phyloP scores from a whole-genome alignment of 2,888 invertebrate genomes.

The Heteropelma amictum region DNA sequence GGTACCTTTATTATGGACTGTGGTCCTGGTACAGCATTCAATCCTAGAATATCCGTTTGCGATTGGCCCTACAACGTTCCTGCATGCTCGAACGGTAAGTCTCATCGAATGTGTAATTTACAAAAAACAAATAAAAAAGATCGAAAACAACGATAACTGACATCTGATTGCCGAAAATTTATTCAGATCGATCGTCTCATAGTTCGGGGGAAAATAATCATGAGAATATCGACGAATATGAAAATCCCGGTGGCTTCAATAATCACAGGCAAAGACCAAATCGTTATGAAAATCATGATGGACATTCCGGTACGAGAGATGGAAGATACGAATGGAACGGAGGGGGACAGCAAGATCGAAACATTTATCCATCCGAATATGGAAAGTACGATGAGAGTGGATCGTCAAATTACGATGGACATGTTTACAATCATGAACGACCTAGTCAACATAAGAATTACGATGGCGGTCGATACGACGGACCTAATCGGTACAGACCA shows the following conservation, averaged over 20 bases:
- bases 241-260: background rate
- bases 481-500: too few species aligned
- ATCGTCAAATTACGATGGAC: background rate
- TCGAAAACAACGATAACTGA: background rate
- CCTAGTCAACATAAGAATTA: too few species aligned
- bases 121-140: background rate
- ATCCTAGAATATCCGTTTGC: constrained; percentile 73
- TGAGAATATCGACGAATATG: background rate
- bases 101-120: background rate
- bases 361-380: background rate
- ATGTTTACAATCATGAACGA: background rate
- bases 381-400: constrained; percentile 8
- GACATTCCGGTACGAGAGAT: constrained; percentile 11
- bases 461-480: too few species aligned
- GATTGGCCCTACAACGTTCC: constrained; percentile 77
- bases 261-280: background rate
- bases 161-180: too few species aligned
- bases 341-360: background rate
- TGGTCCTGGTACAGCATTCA: constrained; percentile 77
- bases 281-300: constrained; percentile 12
- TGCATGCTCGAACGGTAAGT: constrained; percentile 61
- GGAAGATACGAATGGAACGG: constrained; percentile 20
- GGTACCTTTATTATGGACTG: constrained; percentile 75
- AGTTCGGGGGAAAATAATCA: background rate
- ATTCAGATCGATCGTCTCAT: background rate